A percentile compares a stretch with the other conserved stretches of the same genome.
These are phyloP conservation scores for Alexandromys fortis DNA, from an alignment of 2,113 vertebrate genomes.

Conservation along the genomic window DNA sequence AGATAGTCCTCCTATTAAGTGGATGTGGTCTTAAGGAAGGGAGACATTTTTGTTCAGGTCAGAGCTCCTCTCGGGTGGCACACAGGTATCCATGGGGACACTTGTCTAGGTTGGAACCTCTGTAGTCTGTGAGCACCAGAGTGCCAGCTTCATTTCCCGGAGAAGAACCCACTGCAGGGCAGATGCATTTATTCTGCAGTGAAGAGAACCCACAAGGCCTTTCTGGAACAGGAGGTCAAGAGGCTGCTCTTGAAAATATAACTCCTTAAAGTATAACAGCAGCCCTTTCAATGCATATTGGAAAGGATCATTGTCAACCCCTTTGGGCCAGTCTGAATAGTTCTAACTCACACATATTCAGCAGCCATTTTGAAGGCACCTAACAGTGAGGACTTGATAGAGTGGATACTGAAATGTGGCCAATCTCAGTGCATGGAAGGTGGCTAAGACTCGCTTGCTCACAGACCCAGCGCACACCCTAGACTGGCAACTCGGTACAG, in stretches of 20 bases:
- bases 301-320: not conserved
- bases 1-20: not conserved
- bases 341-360: not conserved
- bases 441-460: not conserved
- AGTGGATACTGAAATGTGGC: not conserved
- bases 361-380: not conserved
- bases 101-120: not conserved
- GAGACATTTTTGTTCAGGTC: not conserved
- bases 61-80: not conserved
- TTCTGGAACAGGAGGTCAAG: not conserved
- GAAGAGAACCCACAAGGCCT: not conserved
- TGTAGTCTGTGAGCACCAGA: not conserved
- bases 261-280: not conserved
- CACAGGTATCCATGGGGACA: fast-evolving
- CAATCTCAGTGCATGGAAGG: not conserved
- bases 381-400: not conserved
- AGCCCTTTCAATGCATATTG: not conserved
- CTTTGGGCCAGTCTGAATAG: not conserved
- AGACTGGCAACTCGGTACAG: not conserved
- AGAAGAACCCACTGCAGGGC: not conserved
- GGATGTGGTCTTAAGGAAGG: not conserved
- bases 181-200: constrained; percentile 10
- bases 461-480: not conserved
- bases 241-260: constrained; percentile 17
- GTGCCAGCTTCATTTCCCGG: not conserved